Conservation (phyloP, 1,140 invertebrate species). For the Acromyrmex charruanus region DNA sequence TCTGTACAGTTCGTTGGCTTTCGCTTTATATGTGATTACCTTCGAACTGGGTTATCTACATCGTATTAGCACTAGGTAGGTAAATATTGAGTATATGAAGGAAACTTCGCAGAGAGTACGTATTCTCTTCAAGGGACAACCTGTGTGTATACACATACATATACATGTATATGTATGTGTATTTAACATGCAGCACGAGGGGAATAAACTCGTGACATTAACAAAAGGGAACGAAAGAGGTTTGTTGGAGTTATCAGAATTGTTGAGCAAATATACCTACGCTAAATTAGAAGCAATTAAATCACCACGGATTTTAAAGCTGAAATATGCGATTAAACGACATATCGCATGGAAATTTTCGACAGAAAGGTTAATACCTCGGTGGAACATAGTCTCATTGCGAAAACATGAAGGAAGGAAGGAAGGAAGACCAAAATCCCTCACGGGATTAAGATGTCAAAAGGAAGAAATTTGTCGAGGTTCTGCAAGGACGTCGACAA, state of each 20-base stretch:
- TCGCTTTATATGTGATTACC: slow-evolving; percentile 12
- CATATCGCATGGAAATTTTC: background rate
- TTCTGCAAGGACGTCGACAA: background rate
- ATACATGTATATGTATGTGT: background rate
- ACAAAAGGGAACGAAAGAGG: background rate
- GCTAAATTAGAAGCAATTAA: slow-evolving; percentile 31
- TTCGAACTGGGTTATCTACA: slow-evolving; percentile 39
- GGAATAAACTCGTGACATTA: background rate
- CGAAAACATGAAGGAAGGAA: background rate
- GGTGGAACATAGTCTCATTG: background rate
- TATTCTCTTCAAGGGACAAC: slow-evolving; percentile 13
- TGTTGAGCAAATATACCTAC: slow-evolving; percentile 19
- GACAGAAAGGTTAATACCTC: background rate
- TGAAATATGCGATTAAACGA: slow-evolving; percentile 3
- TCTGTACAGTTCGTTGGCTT: background rate
- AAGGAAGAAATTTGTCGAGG: slow-evolving; percentile 27
- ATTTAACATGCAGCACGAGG: background rate
- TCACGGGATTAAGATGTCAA: slow-evolving; percentile 27
- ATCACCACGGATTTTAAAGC: background rate
- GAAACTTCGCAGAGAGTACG: slow-evolving; percentile 5
- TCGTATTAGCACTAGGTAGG: slow-evolving; percentile 4
- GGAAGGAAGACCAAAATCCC: background rate
- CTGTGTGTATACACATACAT: background rate
- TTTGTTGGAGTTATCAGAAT: slow-evolving; percentile 22
- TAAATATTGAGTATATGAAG: slow-evolving; percentile 45